Percentiles rank a stretch among this genome's conserved stretches.
Evolutionary conservation across 2,888 invertebrate genomes (phyloP).

Genomic region (Macrosoma leucophasiata): DNA sequence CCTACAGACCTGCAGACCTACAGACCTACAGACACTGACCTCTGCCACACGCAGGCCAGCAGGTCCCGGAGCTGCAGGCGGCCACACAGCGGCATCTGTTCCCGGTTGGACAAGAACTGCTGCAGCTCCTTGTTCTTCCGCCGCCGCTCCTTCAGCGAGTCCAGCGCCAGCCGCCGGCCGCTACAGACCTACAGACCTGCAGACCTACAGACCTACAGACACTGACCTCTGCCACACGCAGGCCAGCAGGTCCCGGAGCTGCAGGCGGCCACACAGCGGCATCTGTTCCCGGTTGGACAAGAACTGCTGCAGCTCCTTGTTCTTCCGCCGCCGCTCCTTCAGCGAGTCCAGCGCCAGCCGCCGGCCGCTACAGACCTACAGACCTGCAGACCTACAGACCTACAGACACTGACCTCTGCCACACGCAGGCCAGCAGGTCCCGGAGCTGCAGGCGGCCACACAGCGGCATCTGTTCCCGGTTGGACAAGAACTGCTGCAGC

Average conservation of each 20-base stretch:
- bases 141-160: slow-evolving; percentile 83
- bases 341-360: slow-evolving; percentile 89
- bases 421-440: slow-evolving; percentile 79
- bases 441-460: slow-evolving; percentile 89
- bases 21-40: no score
- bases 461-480: slow-evolving; percentile 86
- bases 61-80: slow-evolving; percentile 90
- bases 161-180: slow-evolving; percentile 90
- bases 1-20: no score
- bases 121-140: slow-evolving; percentile 87
- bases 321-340: slow-evolving; percentile 83
- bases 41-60: slow-evolving; percentile 69
- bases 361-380: slow-evolving; percentile 93
- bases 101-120: slow-evolving; percentile 84
- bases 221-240: slow-evolving; percentile 69
- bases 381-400: no score
- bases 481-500: slow-evolving; percentile 83
- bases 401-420: slow-evolving; percentile 65
- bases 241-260: slow-evolving; percentile 85
- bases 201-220: no score
- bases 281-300: slow-evolving; percentile 86
- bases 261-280: slow-evolving; percentile 87
- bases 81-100: slow-evolving; percentile 87
- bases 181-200: no score
- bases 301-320: slow-evolving; percentile 86